Base-by-base conservation (phyloP, 2,888 invertebrate genomes). In the Nysson spinosus region DNA sequence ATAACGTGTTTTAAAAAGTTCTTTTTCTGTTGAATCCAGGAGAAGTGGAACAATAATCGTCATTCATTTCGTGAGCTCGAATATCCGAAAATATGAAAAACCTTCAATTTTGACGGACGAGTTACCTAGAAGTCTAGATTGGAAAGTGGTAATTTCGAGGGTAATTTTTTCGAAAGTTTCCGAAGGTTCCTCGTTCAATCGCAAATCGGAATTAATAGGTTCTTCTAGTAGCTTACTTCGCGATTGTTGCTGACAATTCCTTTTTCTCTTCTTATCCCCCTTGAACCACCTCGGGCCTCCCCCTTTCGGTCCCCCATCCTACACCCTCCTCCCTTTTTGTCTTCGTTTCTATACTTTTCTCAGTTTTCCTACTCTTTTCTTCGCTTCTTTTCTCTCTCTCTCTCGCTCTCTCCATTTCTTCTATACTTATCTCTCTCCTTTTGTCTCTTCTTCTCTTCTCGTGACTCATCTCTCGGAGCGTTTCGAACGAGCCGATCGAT, bases 401-500 rank as follows among this genome's bases (percentile, higher is more conserved):
- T 43, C 16, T 46, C 51, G 35, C 16, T 11, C 20, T 35, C 12
- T 12, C 39, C 30, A 3, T 17, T 39, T 20, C 28, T 43, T n/a
- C n/a, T n/a, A 9, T 43, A 40, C 49, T 55, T 50, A 19, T 24
- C 22, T 22, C 32, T 35, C 19, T 28, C 39, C 28, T 49, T 55
- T 35, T 40, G 22, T 34, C n/a, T n/a, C n/a, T n/a, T n/a, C 17
- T 7, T 35, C 35, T 35, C 35, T 14, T 1, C 4, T 17, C 14
- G n/a, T n/a, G n/a, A n/a, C n/a, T n/a, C n/a, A n/a, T n/a, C n/a
- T n/a, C n/a, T n/a, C n/a, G n/a, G n/a, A n/a, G n/a, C n/a, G n/a
- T n/a, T n/a, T n/a, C n/a, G n/a, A n/a, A n/a, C n/a, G n/a, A n/a
- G 49, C 56, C 37, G 30, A 50, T 62, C 62, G 26, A 62, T 50